Conservation (phyloP, 2,888 invertebrate genomes). For the Lasiommata megera region DNA sequence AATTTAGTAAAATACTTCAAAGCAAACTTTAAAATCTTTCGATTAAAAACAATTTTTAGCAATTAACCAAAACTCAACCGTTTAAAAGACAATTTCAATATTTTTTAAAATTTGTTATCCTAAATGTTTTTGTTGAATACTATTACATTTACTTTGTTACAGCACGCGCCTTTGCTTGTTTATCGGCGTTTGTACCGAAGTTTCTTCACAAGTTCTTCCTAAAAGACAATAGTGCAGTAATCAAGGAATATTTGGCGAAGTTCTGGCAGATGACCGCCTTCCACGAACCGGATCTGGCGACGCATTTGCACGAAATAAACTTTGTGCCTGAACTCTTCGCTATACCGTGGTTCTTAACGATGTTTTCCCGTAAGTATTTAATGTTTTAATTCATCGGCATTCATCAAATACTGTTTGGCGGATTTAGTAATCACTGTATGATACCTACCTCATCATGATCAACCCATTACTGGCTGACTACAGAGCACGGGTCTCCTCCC, state of each 20-base stretch:
- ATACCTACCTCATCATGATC: no score
- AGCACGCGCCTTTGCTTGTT: constrained; percentile 97
- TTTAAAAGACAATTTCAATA: no score
- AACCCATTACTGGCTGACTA: no score
- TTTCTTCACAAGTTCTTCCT: constrained; percentile 98
- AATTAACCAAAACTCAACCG: no score
- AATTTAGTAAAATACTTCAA: no score
- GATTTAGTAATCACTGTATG: neutral
- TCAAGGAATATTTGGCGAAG: constrained; percentile 98
- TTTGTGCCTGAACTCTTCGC: constrained; percentile 99
- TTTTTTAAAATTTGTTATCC: no score
- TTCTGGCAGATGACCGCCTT: constrained; percentile 98
- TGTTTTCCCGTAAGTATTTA: constrained; percentile 95
- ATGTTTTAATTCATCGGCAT: no score
- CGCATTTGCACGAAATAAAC: constrained; percentile 94
- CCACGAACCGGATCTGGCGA: constrained; percentile 95
- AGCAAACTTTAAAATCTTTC: no score
- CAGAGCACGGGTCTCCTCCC: no score
- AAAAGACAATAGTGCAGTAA: constrained; percentile 97
- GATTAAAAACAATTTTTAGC: no score
- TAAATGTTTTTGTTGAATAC: no score
- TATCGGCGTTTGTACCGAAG: constrained; percentile 97
- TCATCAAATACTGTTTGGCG: no score
- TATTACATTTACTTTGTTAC: constrained; percentile 41
- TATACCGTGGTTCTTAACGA: constrained; percentile 99